phyloP scores from a whole-genome alignment of 2,113 vertebrate genomes.

The Oncorhynchus mykiss region DNA sequence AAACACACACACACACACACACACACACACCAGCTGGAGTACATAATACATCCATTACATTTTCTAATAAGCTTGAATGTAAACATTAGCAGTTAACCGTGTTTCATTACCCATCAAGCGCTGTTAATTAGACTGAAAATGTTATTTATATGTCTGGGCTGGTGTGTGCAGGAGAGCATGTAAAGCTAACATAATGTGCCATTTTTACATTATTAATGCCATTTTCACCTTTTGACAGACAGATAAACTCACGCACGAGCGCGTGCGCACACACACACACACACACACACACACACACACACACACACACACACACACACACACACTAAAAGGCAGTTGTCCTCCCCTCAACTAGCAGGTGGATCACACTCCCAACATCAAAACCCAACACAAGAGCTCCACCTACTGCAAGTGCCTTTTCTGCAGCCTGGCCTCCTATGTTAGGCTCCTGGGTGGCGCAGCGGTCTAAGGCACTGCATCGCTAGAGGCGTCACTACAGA shows the following conservation, averaged over 20 bases:
- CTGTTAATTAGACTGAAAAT: slow-evolving; percentile 53
- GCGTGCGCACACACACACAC: not conserved
- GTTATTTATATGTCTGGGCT: slow-evolving; percentile 34
- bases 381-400: slow-evolving; percentile 78
- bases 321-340: slow-evolving; percentile 31
- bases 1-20: slow-evolving; percentile 8
- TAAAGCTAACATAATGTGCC: slow-evolving; percentile 42
- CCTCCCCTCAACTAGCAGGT: slow-evolving; percentile 63
- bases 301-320: not conserved
- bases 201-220: slow-evolving; percentile 37
- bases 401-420: slow-evolving; percentile 70
- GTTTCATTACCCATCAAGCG: slow-evolving; percentile 37
- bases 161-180: slow-evolving; percentile 20
- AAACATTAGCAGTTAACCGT: slow-evolving; percentile 61
- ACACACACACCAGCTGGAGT: slow-evolving; percentile 37
- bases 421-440: slow-evolving; percentile 49
- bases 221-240: slow-evolving; percentile 14
- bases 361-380: slow-evolving; percentile 53
- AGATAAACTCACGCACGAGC: not conserved
- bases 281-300: not conserved
- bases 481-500: no score
- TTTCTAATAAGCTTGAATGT: slow-evolving; percentile 56
- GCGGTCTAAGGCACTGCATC: no score
- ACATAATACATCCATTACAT: slow-evolving; percentile 53
- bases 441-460: no score